Evolutionary conservation across 1,140 invertebrate genomes (phyloP).

Genomic region (Adelges cooleyi): DNA sequence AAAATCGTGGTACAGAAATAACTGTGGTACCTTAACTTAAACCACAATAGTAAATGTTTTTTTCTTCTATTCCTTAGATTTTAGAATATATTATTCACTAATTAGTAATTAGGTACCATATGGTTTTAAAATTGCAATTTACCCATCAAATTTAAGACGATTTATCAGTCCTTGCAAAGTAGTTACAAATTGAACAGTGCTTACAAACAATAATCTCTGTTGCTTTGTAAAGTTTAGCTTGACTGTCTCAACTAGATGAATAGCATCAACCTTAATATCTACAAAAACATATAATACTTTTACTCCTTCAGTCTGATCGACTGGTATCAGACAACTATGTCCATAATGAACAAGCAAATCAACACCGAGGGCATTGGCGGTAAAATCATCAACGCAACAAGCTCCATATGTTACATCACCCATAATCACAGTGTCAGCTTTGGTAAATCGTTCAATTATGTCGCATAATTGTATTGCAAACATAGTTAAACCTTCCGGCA

Average conservation of each 20-base stretch:
- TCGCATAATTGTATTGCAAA: conserved; percentile 89
- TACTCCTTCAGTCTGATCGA: conserved; percentile 78
- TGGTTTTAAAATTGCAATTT: too few species aligned
- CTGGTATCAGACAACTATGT: conserved; percentile 93
- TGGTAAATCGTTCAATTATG: conserved; percentile 87
- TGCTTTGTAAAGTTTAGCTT: conserved; percentile 64
- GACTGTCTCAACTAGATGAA: conserved; percentile 85
- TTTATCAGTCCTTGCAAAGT: conserved; percentile 58
- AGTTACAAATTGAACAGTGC: conserved; percentile 95
- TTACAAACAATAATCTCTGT: conserved; percentile 61
- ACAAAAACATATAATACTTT: conserved; percentile 97
- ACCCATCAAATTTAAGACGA: conserved; percentile 36
- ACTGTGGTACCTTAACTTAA: too few species aligned
- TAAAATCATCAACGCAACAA: conserved; percentile 98
- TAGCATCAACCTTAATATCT: conserved; percentile 78
- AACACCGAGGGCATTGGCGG: conserved; percentile 76
- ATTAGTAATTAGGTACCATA: too few species aligned
- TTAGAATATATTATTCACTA: too few species aligned
- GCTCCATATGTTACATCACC: conserved; percentile 96
- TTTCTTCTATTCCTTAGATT: too few species aligned
- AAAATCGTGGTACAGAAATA: too few species aligned
- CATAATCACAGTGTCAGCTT: conserved; percentile 92
- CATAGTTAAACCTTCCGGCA: conserved; percentile 89
- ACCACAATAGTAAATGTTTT: too few species aligned
- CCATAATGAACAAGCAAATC: conserved; percentile 96